These are phyloP conservation scores for Parthenolecanium corni DNA, from an alignment of 2,888 invertebrate species.

Conservation along the genomic window DNA sequence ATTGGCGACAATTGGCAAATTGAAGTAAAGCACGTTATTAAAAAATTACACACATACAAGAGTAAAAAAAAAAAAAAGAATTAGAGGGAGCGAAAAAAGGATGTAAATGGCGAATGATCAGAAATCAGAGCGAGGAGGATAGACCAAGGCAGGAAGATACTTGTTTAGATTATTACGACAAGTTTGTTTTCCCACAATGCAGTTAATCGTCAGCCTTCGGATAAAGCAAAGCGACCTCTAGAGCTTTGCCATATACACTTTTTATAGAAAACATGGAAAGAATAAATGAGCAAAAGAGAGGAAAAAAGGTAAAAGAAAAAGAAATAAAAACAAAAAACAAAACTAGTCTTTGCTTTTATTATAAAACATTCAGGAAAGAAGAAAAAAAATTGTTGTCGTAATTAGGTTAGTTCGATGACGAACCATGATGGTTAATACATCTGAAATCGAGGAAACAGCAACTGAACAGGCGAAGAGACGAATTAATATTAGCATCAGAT, in stretches of 20 bases:
- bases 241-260: background rate
- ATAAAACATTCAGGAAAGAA: background rate
- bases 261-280: background rate
- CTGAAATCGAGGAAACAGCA: too few relatives aligned
- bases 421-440: too few relatives aligned
- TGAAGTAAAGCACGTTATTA: too few relatives aligned
- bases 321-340: slow-evolving; percentile 6
- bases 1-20: slow-evolving; percentile 26
- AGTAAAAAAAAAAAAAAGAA: background rate
- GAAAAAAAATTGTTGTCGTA: background rate
- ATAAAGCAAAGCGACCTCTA: slow-evolving; percentile 23
- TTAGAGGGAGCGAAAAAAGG: slow-evolving; percentile 1
- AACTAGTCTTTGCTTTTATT: background rate
- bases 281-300: background rate
- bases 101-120: background rate
- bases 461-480: background rate
- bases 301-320: slow-evolving; percentile 1
- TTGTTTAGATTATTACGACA: slow-evolving; percentile 25
- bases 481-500: background rate
- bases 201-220: slow-evolving; percentile 25
- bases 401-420: background rate
- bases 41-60: too few relatives aligned
- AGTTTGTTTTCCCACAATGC: slow-evolving; percentile 27
- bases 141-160: slow-evolving; percentile 21
- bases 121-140: slow-evolving; percentile 15